These are phyloP conservation scores for Leptinotarsa lineolata DNA, from an alignment of 1,140 invertebrate species.

Conservation along the genomic window DNA sequence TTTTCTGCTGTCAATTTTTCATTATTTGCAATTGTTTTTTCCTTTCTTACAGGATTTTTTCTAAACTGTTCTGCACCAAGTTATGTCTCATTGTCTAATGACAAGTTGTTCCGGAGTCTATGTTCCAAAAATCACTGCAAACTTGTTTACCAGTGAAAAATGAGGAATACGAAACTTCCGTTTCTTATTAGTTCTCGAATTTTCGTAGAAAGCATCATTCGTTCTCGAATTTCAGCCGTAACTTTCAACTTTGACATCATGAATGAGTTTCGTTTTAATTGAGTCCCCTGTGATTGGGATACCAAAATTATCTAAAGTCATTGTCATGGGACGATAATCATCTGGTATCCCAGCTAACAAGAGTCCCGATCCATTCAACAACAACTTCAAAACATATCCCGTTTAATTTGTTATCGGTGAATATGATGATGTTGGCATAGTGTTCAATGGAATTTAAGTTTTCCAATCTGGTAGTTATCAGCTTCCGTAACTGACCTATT, in stretches of 20 bases:
- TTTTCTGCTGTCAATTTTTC: too few relatives aligned
- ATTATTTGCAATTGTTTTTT: too few relatives aligned
- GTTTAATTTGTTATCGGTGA: slow-evolving; percentile 45
- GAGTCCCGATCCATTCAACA: slow-evolving; percentile 45
- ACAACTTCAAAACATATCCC: slow-evolving; percentile 50
- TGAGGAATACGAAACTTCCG: too few relatives aligned
- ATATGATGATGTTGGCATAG: slow-evolving; percentile 52
- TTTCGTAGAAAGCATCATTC: not conserved
- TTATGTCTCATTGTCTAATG: too few relatives aligned
- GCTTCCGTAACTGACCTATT: slow-evolving; percentile 46
- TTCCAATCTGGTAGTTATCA: slow-evolving; percentile 47
- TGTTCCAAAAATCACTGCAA: too few relatives aligned
- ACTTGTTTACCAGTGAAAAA: too few relatives aligned
- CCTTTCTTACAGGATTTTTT: too few relatives aligned
- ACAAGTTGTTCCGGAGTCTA: too few relatives aligned
- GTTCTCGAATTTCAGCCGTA: not conserved
- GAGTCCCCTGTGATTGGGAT: slow-evolving; percentile 43
- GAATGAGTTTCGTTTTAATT: slow-evolving; percentile 49
- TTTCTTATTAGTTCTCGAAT: not conserved
- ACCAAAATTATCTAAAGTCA: slow-evolving; percentile 49
- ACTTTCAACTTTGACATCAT: slow-evolving; percentile 35
- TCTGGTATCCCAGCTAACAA: slow-evolving; percentile 44
- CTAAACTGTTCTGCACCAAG: too few relatives aligned
- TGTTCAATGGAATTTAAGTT: slow-evolving; percentile 46
- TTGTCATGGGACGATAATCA: slow-evolving; percentile 47